Percentiles rank a stretch among this genome's conserved stretches.
Conservation (phyloP, 2,888 invertebrate species). For the Drosophila dives region DNA sequence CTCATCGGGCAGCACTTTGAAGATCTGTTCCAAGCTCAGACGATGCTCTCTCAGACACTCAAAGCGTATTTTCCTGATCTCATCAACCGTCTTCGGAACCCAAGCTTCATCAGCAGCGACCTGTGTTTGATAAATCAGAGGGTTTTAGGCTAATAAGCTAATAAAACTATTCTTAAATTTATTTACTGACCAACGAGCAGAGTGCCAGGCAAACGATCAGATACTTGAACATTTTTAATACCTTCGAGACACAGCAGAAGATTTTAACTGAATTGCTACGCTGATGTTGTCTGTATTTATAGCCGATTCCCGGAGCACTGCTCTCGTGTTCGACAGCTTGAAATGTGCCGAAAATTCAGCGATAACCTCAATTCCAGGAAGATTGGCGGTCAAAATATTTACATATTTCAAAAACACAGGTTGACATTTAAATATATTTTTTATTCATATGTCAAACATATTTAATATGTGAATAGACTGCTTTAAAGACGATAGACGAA, state of each 20-base stretch:
- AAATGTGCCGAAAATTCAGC: slow-evolving; percentile 59
- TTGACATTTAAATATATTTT: slow-evolving; percentile 2
- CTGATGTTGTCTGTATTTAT: slow-evolving; percentile 47
- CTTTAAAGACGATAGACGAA: neutral
- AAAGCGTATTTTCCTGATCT: slow-evolving; percentile 74
- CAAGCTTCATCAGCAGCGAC: slow-evolving; percentile 75
- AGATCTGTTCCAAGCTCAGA: slow-evolving; percentile 59
- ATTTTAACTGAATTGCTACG: slow-evolving; percentile 43
- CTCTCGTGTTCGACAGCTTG: slow-evolving; percentile 12
- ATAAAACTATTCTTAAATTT: neutral
- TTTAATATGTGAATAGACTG: slow-evolving; percentile 19
- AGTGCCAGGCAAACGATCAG: slow-evolving; percentile 60
- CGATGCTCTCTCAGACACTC: slow-evolving; percentile 75
- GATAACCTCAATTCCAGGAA: slow-evolving; percentile 40
- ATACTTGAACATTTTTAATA: slow-evolving; percentile 58
- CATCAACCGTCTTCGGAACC: slow-evolving; percentile 72
- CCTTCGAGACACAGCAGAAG: slow-evolving; percentile 34
- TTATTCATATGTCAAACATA: slow-evolving; percentile 14
- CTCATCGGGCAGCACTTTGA: slow-evolving; percentile 65
- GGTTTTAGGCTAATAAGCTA: neutral
- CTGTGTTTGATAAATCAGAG: slow-evolving; percentile 35
- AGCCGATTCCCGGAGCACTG: slow-evolving; percentile 23
- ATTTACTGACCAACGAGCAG: slow-evolving; percentile 60
- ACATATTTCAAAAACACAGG: slow-evolving; percentile 15
- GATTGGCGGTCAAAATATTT: slow-evolving; percentile 9